Evolutionary conservation across 1,140 invertebrate species (phyloP).

Genomic region (Agrypnia vestita): DNA sequence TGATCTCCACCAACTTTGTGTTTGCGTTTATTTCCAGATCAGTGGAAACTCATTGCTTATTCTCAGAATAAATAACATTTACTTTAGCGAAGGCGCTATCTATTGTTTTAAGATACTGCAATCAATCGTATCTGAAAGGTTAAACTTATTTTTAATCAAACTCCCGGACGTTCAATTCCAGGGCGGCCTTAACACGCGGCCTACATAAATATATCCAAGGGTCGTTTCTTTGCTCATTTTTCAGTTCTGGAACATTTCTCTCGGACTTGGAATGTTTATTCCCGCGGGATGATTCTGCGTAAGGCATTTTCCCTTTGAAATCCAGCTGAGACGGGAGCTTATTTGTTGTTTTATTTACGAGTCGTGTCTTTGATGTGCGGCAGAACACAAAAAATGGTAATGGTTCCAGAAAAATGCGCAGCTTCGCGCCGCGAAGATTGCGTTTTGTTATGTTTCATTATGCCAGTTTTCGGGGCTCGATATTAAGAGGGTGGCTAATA

Average conservation of each 20-base stretch:
- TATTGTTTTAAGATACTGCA: too few species aligned
- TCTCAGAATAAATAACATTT: too few species aligned
- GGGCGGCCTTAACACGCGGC: neutral
- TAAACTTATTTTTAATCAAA: too few species aligned
- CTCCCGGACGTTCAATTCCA: too few species aligned
- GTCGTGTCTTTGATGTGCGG: constrained; percentile 36
- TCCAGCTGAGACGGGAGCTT: constrained; percentile 12
- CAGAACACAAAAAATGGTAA: neutral
- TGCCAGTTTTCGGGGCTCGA: too few species aligned
- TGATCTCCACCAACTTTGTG: too few species aligned
- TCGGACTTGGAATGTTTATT: constrained; percentile 3
- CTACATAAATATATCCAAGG: constrained; percentile 6
- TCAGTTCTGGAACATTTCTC: neutral
- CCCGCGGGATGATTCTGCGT: neutral
- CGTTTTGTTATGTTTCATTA: too few species aligned
- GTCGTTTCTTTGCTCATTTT: neutral
- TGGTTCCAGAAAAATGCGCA: neutral
- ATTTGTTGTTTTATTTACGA: constrained; percentile 42
- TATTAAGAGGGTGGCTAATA: too few species aligned
- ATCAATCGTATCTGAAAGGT: too few species aligned
- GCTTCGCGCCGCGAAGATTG: neutral
- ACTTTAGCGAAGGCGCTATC: too few species aligned
- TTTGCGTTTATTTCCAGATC: too few species aligned
- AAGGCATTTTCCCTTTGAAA: constrained; percentile 23
- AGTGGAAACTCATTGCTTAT: too few species aligned